phyloP scores from a whole-genome alignment of 2,888 invertebrate genomes.

The Tinea trinotella region DNA sequence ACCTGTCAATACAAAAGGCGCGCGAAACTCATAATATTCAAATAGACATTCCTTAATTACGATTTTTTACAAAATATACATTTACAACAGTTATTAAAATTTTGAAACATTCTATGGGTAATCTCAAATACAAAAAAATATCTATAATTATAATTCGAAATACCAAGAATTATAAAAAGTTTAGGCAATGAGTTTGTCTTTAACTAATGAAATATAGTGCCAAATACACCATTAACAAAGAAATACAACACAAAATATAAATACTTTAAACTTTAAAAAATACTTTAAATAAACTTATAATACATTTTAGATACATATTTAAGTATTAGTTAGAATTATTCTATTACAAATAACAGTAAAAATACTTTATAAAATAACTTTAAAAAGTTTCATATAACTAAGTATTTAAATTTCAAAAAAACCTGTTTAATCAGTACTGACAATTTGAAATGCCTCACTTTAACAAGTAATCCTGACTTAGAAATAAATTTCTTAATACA shows the following conservation, averaged over 20 bases:
- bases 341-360: too few relatives aligned
- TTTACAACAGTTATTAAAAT: background rate
- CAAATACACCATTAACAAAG: background rate
- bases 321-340: too few relatives aligned
- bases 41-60: too few relatives aligned
- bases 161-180: background rate
- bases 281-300: too few relatives aligned
- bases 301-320: too few relatives aligned
- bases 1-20: conserved; percentile 66
- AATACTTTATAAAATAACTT: too few relatives aligned
- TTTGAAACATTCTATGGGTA: background rate
- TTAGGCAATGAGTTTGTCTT: background rate
- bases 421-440: background rate
- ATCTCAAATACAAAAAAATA: background rate
- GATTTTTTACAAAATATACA: background rate
- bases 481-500: background rate
- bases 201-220: background rate
- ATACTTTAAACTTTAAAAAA: too few relatives aligned
- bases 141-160: background rate
- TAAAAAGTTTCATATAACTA: too few relatives aligned
- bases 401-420: too few relatives aligned
- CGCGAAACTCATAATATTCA: too few relatives aligned
- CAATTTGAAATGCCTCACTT: background rate
- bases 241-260: background rate
- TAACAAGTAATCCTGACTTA: background rate